A percentile compares a stretch with the other conserved stretches of the same genome.
Evolutionary conservation across 2,113 vertebrate species (phyloP).

Genomic region (Semnopithecus entellus): DNA sequence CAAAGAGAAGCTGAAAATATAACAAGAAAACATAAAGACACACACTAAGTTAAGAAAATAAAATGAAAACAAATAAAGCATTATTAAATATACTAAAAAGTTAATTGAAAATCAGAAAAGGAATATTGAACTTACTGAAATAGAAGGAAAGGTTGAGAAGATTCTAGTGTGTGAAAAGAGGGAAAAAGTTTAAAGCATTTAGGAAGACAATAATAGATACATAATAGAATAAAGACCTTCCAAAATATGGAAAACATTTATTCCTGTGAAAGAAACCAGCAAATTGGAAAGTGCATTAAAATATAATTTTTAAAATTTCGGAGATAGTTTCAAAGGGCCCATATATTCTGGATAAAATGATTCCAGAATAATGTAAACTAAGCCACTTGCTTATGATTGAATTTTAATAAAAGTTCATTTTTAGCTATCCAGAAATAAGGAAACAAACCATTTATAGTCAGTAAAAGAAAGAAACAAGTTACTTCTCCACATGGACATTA

Average conservation of each 20-base stretch:
- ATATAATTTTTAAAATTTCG: not conserved
- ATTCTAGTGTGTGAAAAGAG: not conserved
- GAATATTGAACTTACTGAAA: not conserved
- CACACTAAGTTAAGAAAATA: not conserved
- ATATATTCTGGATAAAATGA: not conserved
- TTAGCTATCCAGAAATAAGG: not conserved
- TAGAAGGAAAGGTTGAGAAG: not conserved
- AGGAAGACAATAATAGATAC: not conserved
- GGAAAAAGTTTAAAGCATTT: not conserved
- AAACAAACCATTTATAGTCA: not conserved
- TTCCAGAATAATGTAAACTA: not conserved
- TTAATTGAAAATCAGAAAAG: not conserved
- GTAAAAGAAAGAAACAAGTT: not conserved
- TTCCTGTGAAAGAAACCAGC: not conserved
- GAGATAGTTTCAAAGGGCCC: not conserved
- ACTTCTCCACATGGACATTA: not conserved
- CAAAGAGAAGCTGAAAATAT: too few species aligned
- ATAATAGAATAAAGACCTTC: not conserved
- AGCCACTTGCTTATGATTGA: not conserved
- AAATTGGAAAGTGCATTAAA: not conserved
- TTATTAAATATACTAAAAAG: not conserved
- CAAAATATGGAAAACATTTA: not conserved
- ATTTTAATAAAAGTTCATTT: not conserved
- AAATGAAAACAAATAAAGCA: not conserved
- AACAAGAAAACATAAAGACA: not conserved